Evolutionary conservation across 2,113 vertebrate genomes (phyloP), one percentile per base, ranked within the genome.

Genomic region (Actenoides hombroni): DNA sequence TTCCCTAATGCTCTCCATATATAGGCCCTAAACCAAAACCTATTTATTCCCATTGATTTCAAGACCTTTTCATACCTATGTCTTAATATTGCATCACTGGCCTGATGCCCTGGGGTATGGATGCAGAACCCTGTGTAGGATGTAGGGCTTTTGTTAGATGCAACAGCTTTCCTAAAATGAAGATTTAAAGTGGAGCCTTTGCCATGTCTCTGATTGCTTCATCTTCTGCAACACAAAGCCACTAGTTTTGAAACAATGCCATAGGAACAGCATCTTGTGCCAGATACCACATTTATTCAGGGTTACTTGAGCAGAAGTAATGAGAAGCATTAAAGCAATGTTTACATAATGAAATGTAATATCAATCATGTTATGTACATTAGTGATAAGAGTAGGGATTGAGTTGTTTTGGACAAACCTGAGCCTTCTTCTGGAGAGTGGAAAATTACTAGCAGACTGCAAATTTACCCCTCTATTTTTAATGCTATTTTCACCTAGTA

Each of bases 281-380:
- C 96, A 98, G 95, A 89, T 75, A 83, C 42, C 94, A 86, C 70
- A 97, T 97, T 97, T 95, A 97, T 96, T 96, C 95, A 88, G 93
- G 82, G 77, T 96, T 95, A 96, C 87, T 96, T 97, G 90, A 97
- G 92, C 95, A 97, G 96, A 97, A 98, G 88, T 90, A 97, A 97
- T 89, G 83, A 97, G 95, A 97, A 97, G 76, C 83, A 94, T 94
- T 96, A 97, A 97, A 97, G 65, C 46, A 91, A 79, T 95, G 77
- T 97, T 97, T 98, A 95, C 57, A 11, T 53, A 97, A 93, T 89
- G 87, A 97, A 97, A 95, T 90, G 87, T 83, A 96, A 78, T 95
- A 97, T 93, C 83, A 94, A 73, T 95, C 91, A 88, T 19, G 33
- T 63, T 93, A 83, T 70, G 89, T 91, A 94, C 91, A 83, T 86